Evolutionary conservation across 2,888 invertebrate species (phyloP).

Genomic region (Lasioglossum villosulum): DNA sequence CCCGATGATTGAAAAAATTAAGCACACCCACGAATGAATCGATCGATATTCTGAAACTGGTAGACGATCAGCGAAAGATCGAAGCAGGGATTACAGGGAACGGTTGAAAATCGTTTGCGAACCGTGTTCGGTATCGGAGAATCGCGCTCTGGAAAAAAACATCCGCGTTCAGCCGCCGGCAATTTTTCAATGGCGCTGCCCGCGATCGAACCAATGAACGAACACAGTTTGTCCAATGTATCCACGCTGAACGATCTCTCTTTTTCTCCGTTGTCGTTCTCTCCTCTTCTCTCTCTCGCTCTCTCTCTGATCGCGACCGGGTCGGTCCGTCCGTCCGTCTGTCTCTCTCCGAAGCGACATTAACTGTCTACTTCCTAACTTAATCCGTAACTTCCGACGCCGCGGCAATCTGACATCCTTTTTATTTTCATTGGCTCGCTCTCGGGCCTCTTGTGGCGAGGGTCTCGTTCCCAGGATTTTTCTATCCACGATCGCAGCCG

Average conservation of each 20-base stretch:
- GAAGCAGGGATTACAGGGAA: not conserved
- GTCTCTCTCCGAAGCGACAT: conserved; percentile 77
- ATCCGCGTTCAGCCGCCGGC: conserved; percentile 22
- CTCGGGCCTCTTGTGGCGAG: conserved; percentile 73
- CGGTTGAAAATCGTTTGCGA: not conserved
- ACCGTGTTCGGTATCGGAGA: not conserved
- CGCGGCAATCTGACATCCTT: conserved; percentile 85
- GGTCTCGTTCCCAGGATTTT: conserved; percentile 84
- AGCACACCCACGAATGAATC: not conserved
- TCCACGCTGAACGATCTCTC: conserved; percentile 52
- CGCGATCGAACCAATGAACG: conserved; percentile 61
- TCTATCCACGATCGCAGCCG: conserved; percentile 79
- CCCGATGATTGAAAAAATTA: not conserved
- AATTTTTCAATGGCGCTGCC: conserved; percentile 60
- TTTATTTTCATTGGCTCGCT: conserved; percentile 78
- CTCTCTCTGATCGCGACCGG: conserved; percentile 22
- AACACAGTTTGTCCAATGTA: conserved; percentile 58
- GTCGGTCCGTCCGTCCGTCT: conserved; percentile 46
- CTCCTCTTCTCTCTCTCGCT: conserved; percentile 48
- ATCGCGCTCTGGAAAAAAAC: conserved; percentile 1
- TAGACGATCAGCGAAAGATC: not conserved
- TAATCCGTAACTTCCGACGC: conserved; percentile 85
- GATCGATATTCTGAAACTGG: not conserved
- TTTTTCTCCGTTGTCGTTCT: conserved; percentile 25
- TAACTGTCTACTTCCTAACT: conserved; percentile 85